Evolutionary conservation across 2,113 vertebrate species (phyloP).

Genomic region (Bothrops jararaca): DNA sequence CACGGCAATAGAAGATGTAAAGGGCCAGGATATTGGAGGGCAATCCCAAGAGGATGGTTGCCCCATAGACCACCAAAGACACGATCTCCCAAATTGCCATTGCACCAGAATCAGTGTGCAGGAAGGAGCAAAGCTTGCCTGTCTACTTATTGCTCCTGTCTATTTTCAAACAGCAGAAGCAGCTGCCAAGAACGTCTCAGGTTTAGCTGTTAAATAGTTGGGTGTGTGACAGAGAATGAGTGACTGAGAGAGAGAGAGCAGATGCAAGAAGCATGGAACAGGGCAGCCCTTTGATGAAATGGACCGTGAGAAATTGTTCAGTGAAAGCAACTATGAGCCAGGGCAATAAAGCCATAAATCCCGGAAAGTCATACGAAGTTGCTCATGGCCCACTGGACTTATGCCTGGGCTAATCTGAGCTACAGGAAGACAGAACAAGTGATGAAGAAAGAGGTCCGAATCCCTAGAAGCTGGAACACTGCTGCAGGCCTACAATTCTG

Average conservation of each 20-base stretch:
- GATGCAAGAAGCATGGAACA: not conserved
- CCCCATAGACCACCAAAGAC: conserved; percentile 75
- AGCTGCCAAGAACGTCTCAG: not conserved
- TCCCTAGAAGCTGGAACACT: not conserved
- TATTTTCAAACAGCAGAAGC: not conserved
- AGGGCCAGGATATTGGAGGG: conserved; percentile 83
- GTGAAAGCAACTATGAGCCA: not conserved
- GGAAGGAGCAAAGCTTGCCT: not conserved
- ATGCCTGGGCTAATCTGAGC: not conserved
- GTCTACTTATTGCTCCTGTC: not conserved
- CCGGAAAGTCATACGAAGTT: not conserved
- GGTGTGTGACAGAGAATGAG: not conserved
- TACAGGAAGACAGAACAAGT: not conserved
- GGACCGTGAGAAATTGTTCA: conserved; percentile 19
- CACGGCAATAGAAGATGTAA: conserved; percentile 76
- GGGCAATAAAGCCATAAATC: conserved; percentile 25
- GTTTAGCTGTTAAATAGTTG: not conserved
- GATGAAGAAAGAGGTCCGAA: not conserved
- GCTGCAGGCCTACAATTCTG: not conserved
- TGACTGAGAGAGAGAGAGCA: not conserved
- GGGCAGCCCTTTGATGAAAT: not conserved
- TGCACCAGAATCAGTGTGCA: conserved; percentile 25
- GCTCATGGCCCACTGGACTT: not conserved
- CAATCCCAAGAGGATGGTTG: conserved; percentile 81
- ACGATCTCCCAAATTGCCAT: conserved; percentile 40